Percentiles rank a stretch among this genome's conserved stretches.
Conservation (phyloP, 35 echinoderm and acorn worm species). For the Lytechinus variegatus region DNA sequence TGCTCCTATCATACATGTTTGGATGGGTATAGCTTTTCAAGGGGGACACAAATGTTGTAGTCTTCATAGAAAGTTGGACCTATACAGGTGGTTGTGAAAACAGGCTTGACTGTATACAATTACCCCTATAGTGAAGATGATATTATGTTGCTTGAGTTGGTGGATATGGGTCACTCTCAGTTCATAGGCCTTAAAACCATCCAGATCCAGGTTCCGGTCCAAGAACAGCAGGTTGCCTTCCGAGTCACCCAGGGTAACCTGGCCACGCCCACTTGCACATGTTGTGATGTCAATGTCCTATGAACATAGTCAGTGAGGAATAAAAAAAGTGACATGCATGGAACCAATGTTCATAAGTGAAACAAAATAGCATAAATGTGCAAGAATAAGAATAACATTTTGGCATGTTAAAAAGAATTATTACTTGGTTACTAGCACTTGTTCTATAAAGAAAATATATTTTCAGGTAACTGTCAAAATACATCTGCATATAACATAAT, state of each 20-base stretch:
- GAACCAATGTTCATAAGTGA: not conserved
- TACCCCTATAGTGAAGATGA: conserved; percentile 94
- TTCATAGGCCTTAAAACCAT: conserved; percentile 87
- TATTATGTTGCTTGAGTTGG: conserved; percentile 96
- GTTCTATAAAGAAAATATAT: too few relatives aligned
- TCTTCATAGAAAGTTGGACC: too few relatives aligned
- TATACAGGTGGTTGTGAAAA: too few relatives aligned
- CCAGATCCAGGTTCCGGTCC: conserved; percentile 78
- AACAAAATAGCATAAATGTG: not conserved
- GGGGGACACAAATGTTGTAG: too few relatives aligned
- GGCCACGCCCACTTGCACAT: conserved; percentile 94
- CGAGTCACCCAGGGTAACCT: conserved; percentile 85
- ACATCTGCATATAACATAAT: too few relatives aligned
- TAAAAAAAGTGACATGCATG: not conserved
- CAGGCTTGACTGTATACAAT: not conserved
- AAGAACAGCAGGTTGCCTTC: conserved; percentile 84
- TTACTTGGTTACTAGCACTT: too few relatives aligned
- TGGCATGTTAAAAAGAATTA: too few relatives aligned
- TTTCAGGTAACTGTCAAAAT: too few relatives aligned
- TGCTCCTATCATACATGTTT: too few relatives aligned
- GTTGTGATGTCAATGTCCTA: conserved; percentile 96
- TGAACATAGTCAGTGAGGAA: not conserved
- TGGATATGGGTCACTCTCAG: conserved; percentile 83
- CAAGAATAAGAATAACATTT: too few relatives aligned
- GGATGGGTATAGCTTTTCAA: too few relatives aligned